Evolutionary conservation across 2,113 vertebrate species (phyloP).

Genomic region (Etheostoma spectabile): DNA sequence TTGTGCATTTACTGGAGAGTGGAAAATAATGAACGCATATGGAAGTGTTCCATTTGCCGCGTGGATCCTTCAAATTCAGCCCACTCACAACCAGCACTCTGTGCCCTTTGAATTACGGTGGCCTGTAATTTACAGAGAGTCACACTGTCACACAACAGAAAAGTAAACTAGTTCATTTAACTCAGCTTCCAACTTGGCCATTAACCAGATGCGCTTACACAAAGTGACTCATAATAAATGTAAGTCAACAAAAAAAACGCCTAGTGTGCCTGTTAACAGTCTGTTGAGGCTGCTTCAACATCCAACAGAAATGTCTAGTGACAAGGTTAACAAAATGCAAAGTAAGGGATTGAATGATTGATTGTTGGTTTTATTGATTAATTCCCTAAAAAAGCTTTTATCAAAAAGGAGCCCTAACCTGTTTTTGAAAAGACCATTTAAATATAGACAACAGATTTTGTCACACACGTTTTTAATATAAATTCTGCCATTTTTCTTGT

Average conservation of each 20-base stretch:
- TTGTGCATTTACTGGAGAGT: conserved; percentile 5
- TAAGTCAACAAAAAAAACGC: not conserved
- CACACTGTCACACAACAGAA: conserved; percentile 19
- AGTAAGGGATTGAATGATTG: not conserved
- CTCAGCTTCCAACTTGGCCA: conserved; percentile 16
- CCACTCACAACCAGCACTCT: conserved; percentile 26
- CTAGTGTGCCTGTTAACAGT: not conserved
- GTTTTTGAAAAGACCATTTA: not conserved
- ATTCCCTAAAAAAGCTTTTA: not conserved
- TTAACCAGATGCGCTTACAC: conserved; percentile 10
- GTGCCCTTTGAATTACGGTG: conserved; percentile 1
- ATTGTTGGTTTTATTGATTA: not conserved
- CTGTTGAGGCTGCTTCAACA: not conserved
- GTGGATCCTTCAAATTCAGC: conserved; percentile 25
- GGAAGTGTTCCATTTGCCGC: conserved; percentile 21
- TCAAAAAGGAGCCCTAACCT: not conserved
- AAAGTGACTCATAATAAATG: conserved; percentile 9
- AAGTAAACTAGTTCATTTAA: conserved; percentile 32
- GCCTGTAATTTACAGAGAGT: conserved; percentile 54
- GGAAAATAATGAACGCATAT: conserved; percentile 15
- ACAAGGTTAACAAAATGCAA: not conserved
- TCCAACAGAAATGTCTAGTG: not conserved
- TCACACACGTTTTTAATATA: not conserved
- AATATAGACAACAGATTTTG: not conserved
- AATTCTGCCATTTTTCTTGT: not conserved